phyloP scores from a whole-genome alignment of 1,140 invertebrate species.

The Drosophila suzukii region DNA sequence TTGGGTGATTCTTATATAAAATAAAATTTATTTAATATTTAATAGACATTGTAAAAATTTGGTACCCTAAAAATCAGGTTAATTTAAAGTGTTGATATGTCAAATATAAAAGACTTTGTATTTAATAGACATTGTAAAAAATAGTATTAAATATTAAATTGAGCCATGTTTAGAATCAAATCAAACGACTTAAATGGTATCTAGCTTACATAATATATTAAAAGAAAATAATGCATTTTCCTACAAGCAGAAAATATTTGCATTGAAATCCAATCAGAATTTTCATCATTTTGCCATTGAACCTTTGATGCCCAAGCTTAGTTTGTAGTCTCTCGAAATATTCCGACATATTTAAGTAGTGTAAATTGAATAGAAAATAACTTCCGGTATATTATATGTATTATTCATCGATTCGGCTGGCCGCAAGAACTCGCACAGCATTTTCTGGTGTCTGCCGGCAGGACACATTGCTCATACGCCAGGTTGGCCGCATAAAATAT shows the following conservation, averaged over 20 bases:
- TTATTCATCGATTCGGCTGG: constrained; percentile 37
- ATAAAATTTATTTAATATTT: too few relatives aligned
- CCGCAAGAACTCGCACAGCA: constrained; percentile 18
- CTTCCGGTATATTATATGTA: constrained; percentile 34
- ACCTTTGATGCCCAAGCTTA: constrained; percentile 12
- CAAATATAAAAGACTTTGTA: neutral
- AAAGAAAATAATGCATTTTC: neutral
- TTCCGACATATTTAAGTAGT: constrained; percentile 41
- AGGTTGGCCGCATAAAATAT: constrained; percentile 49
- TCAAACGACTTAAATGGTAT: neutral
- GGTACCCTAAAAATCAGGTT: too few relatives aligned
- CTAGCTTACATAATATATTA: neutral
- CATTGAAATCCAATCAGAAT: constrained; percentile 25
- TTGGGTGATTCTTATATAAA: too few relatives aligned
- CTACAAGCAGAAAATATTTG: constrained; percentile 3
- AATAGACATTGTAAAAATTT: too few relatives aligned
- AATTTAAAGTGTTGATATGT: too few relatives aligned
- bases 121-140: neutral
- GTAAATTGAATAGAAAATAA: constrained; percentile 52
- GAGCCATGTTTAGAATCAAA: neutral
- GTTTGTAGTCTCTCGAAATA: neutral
- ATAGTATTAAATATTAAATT: neutral
- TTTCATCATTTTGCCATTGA: constrained; percentile 2
- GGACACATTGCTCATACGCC: constrained; percentile 48
- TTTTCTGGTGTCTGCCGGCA: constrained; percentile 7